phyloP scores from a whole-genome alignment of 2,113 vertebrate species.

The Globicephala melas region DNA sequence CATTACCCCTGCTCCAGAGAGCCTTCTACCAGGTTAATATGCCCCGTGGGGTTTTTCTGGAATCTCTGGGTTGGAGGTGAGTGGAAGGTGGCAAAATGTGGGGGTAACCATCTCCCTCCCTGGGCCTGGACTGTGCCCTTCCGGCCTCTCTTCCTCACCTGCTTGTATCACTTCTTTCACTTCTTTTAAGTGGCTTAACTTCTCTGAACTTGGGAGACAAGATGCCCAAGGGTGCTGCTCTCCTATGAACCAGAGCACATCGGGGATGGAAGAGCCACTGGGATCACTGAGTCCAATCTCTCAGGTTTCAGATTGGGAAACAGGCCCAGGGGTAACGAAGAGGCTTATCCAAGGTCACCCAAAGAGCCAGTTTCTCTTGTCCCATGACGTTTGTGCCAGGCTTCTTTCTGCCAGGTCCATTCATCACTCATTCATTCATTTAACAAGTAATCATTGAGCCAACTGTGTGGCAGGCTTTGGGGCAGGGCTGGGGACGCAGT shows the following conservation, averaged over 20 bases:
- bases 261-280: neutral
- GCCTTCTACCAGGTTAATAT: too few species aligned
- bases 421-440: neutral
- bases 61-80: neutral
- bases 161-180: neutral
- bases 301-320: neutral
- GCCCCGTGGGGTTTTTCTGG: neutral
- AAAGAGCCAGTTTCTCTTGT: neutral
- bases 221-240: rapidly evolving
- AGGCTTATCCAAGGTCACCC: neutral
- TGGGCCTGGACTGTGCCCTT: neutral
- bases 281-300: neutral
- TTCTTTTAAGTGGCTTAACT: neutral
- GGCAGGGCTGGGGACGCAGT: neutral
- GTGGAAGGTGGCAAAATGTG: rapidly evolving
- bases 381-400: neutral
- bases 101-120: rapidly evolving
- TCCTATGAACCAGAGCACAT: too few species aligned
- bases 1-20: too few species aligned
- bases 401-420: neutral
- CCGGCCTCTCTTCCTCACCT: neutral
- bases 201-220: neutral
- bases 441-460: neutral
- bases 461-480: rapidly evolving
- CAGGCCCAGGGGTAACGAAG: neutral